Evolutionary conservation across 2,888 invertebrate genomes (phyloP).

Genomic region (Hypolimnas misippus): DNA sequence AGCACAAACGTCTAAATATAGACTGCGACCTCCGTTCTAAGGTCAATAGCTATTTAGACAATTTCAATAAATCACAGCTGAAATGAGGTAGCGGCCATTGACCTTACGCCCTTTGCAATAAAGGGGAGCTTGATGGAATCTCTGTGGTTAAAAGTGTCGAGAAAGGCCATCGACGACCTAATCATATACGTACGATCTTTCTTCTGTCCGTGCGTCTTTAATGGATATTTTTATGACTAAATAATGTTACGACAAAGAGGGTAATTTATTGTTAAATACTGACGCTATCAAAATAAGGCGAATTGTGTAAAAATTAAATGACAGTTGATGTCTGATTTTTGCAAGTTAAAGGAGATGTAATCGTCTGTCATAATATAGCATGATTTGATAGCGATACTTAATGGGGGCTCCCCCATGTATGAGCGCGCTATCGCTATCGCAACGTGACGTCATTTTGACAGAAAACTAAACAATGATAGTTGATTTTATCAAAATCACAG

Average conservation of each 20-base stretch:
- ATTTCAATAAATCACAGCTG: conserved; percentile 17
- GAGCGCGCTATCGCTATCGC: too few species aligned
- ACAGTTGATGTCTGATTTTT: too few species aligned
- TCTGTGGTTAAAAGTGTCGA: conserved; percentile 9
- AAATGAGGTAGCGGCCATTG: conserved; percentile 19
- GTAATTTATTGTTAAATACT: too few species aligned
- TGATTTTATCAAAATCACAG: too few species aligned
- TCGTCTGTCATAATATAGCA: too few species aligned
- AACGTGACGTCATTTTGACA: too few species aligned
- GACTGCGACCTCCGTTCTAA: neutral
- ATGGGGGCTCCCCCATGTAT: too few species aligned
- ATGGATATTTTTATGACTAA: neutral
- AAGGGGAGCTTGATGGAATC: conserved; percentile 1
- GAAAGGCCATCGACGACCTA: conserved; percentile 1
- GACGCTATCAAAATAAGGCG: too few species aligned
- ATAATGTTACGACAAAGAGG: neutral
- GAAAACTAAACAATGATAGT: too few species aligned
- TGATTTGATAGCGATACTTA: too few species aligned
- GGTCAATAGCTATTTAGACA: conserved; percentile 11
- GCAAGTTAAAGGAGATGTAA: too few species aligned
- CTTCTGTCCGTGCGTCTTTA: neutral
- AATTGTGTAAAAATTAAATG: too few species aligned
- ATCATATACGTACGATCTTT: neutral
- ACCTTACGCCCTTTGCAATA: conserved; percentile 12
- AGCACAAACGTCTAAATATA: neutral